Percentiles rank a stretch among this genome's conserved stretches.
These are phyloP conservation scores for Epinotia brunnichana DNA, from an alignment of 2,888 invertebrate species.

Conservation along the genomic window DNA sequence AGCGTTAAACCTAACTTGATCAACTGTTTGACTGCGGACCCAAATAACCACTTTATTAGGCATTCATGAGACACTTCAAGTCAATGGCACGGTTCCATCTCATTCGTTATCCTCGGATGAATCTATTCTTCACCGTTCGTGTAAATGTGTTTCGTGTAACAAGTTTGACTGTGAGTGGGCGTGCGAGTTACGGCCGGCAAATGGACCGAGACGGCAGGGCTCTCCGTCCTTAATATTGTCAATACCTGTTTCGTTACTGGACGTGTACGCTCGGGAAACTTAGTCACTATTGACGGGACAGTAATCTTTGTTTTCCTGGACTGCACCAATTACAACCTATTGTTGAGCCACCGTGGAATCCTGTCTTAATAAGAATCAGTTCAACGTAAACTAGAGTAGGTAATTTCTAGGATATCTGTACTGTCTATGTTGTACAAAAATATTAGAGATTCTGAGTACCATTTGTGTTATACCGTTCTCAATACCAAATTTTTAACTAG, in stretches of 20 bases:
- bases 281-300: too few relatives aligned
- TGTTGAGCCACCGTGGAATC: too few relatives aligned
- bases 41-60: not conserved
- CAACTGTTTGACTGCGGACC: not conserved
- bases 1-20: not conserved
- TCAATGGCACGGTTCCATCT: conserved; percentile 1
- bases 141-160: conserved; percentile 14
- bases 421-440: too few relatives aligned
- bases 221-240: conserved; percentile 19
- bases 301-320: too few relatives aligned
- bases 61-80: conserved; percentile 5
- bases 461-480: too few relatives aligned
- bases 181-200: conserved; percentile 26
- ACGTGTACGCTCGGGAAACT: not conserved
- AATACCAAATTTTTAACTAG: too few relatives aligned
- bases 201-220: conserved; percentile 11
- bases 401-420: too few relatives aligned
- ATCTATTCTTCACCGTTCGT: not conserved
- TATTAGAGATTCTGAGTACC: too few relatives aligned
- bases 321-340: too few relatives aligned
- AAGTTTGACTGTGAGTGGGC: conserved; percentile 1
- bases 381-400: too few relatives aligned
- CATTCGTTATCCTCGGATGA: conserved; percentile 1
- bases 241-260: conserved; percentile 12
- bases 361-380: too few relatives aligned